A percentile compares a stretch with the other conserved stretches of the same genome.
These are phyloP conservation scores for Hybos culiciformis DNA, from an alignment of 2,888 invertebrate genomes.

Conservation along the genomic window DNA sequence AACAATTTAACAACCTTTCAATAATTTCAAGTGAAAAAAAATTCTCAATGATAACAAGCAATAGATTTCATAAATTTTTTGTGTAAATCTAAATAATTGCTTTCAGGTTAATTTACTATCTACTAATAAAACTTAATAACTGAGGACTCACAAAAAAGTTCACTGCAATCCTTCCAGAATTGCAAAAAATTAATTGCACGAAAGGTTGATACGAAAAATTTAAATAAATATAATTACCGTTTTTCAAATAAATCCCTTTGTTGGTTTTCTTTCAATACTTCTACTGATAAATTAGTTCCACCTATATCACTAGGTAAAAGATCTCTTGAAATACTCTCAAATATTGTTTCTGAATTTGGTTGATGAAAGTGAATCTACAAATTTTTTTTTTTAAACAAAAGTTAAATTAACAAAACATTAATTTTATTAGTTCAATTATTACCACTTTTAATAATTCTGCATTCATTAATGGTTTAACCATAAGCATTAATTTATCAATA, in stretches of 20 bases:
- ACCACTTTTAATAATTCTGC: conserved; percentile 44
- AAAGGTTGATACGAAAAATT: no score
- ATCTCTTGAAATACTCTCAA: conserved; percentile 42
- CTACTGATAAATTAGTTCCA: conserved; percentile 38
- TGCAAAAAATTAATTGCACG: no score
- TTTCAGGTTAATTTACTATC: no score
- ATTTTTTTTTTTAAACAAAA: background rate
- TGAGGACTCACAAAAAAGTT: no score
- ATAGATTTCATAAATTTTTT: no score
- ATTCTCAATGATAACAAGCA: no score
- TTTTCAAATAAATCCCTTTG: conserved; percentile 27
- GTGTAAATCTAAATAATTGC: no score
- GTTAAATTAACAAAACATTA: background rate
- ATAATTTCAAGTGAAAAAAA: no score
- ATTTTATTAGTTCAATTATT: conserved; percentile 13
- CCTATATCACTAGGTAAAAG: conserved; percentile 50
- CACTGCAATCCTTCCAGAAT: no score
- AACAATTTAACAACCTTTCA: no score
- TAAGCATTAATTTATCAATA: conserved; percentile 43
- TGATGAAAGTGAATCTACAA: conserved; percentile 43
- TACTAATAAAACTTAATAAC: no score
- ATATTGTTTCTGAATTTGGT: conserved; percentile 41
- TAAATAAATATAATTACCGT: conserved; percentile 14
- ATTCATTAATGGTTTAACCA: conserved; percentile 46
- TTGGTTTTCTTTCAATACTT: conserved; percentile 34